Conservation (phyloP, 2,797 vertebrate genomes). For the Lagocephalus sceleratus region DNA sequence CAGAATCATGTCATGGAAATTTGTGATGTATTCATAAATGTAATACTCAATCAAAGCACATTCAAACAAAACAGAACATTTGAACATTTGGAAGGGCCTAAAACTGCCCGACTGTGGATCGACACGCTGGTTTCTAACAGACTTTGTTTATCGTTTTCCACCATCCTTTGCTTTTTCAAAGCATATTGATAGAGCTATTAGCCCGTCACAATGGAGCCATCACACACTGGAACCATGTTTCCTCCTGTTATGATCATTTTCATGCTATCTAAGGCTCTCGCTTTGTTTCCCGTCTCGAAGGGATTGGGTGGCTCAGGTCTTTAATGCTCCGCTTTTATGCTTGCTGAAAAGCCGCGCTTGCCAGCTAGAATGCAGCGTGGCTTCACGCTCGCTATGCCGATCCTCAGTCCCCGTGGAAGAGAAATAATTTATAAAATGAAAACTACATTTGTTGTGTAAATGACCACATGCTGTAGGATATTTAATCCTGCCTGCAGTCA, state of each 20-base stretch:
- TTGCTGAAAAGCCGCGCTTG: slow-evolving; percentile 39
- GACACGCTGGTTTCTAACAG: background rate
- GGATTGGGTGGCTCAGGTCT: slow-evolving; percentile 50
- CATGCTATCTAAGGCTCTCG: slow-evolving; percentile 50
- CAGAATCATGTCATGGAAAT: no score
- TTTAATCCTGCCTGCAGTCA: slow-evolving; percentile 76
- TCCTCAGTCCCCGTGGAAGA: slow-evolving; percentile 50
- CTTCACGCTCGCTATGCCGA: slow-evolving; percentile 35
- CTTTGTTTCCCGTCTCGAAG: slow-evolving; percentile 64
- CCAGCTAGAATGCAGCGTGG: slow-evolving; percentile 25
- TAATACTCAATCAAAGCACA: no score
- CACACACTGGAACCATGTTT: slow-evolving; percentile 44
- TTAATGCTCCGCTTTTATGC: slow-evolving; percentile 51
- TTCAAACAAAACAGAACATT: no score
- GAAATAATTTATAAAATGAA: slow-evolving; percentile 69
- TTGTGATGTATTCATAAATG: no score
- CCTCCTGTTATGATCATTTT: slow-evolving; percentile 63
- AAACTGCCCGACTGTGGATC: no score
- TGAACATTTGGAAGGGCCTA: background rate
- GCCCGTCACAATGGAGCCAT: slow-evolving; percentile 52
- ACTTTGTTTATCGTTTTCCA: slow-evolving; percentile 28
- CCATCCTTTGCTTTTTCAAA: slow-evolving; percentile 29
- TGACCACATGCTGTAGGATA: slow-evolving; percentile 78
- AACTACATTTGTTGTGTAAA: slow-evolving; percentile 80
- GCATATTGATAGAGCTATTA: slow-evolving; percentile 60